Evolutionary conservation across 1,140 invertebrate species (phyloP).

Genomic region (Tribolium castaneum): DNA sequence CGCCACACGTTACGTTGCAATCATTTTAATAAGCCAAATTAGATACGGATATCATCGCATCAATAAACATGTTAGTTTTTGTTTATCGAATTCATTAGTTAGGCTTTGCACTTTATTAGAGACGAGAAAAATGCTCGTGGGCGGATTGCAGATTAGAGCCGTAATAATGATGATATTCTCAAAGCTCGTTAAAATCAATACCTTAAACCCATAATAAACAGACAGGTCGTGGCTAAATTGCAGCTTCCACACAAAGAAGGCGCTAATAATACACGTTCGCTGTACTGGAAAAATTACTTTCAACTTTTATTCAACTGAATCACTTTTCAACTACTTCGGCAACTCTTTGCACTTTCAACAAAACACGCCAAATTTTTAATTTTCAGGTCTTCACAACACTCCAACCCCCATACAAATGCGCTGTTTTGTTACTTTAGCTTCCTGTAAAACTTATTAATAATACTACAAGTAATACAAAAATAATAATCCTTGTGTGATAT

Average conservation of each 20-base stretch:
- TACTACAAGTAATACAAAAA: too few relatives aligned
- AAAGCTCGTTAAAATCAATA: background rate
- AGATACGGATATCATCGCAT: background rate
- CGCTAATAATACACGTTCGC: background rate
- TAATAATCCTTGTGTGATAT: too few relatives aligned
- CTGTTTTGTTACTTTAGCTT: too few relatives aligned
- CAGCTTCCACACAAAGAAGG: background rate
- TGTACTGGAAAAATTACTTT: background rate
- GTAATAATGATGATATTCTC: conserved; percentile 10
- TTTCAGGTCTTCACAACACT: too few relatives aligned
- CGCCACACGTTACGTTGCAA: too few relatives aligned
- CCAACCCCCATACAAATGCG: too few relatives aligned
- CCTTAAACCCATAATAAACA: background rate
- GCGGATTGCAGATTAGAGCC: background rate
- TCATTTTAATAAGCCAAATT: too few relatives aligned
- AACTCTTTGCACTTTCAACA: background rate
- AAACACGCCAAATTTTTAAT: too few relatives aligned
- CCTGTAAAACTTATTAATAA: too few relatives aligned
- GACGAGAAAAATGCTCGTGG: background rate
- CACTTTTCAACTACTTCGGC: background rate
- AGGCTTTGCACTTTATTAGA: background rate
- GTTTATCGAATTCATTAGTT: conserved; percentile 15
- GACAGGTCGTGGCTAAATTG: background rate
- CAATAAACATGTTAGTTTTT: conserved; percentile 11
- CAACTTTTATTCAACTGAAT: background rate